Percentiles rank a stretch among this genome's conserved stretches.
Evolutionary conservation across 2,113 vertebrate genomes (phyloP).

Genomic region (Pterophyllum scalare): DNA sequence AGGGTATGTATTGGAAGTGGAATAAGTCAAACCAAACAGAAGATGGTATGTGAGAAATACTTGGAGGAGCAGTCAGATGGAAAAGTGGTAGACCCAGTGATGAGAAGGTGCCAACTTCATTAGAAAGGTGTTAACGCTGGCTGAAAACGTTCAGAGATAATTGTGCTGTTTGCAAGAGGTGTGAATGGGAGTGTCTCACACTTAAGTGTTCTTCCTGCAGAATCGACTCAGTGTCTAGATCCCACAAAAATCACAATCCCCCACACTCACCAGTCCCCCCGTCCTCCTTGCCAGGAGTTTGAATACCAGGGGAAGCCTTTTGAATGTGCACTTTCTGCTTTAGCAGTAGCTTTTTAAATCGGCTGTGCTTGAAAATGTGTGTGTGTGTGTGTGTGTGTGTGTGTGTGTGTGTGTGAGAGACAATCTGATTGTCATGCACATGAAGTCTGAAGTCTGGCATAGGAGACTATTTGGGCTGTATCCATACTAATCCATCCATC

Average conservation of each 20-base stretch:
- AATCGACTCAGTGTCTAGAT: slow-evolving; percentile 43
- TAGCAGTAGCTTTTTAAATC: background rate
- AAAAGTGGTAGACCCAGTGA: slow-evolving; percentile 22
- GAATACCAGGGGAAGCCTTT: slow-evolving; percentile 7
- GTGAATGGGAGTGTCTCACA: slow-evolving; percentile 64
- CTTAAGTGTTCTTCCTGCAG: slow-evolving; percentile 29
- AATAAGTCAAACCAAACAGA: slow-evolving; percentile 16
- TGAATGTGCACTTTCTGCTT: background rate
- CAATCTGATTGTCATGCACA: background rate
- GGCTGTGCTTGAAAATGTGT: background rate
- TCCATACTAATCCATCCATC: slow-evolving; percentile 17
- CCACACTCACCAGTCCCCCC: slow-evolving; percentile 35
- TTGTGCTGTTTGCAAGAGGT: slow-evolving; percentile 64
- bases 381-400: background rate
- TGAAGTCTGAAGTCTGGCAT: background rate
- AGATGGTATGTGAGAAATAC: slow-evolving; percentile 29
- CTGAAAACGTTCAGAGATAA: slow-evolving; percentile 55
- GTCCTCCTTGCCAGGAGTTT: background rate
- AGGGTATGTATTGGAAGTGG: background rate
- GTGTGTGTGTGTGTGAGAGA: background rate
- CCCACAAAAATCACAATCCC: slow-evolving; percentile 27
- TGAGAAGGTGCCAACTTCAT: slow-evolving; percentile 68
- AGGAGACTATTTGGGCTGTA: background rate
- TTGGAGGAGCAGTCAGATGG: slow-evolving; percentile 17
- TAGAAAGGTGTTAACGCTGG: slow-evolving; percentile 53